Evolutionary conservation across 92 coral and sea anemone species (phyloP), one percentile per base, ranked within the genome.

Genomic region (Desmophyllum pertusum): DNA sequence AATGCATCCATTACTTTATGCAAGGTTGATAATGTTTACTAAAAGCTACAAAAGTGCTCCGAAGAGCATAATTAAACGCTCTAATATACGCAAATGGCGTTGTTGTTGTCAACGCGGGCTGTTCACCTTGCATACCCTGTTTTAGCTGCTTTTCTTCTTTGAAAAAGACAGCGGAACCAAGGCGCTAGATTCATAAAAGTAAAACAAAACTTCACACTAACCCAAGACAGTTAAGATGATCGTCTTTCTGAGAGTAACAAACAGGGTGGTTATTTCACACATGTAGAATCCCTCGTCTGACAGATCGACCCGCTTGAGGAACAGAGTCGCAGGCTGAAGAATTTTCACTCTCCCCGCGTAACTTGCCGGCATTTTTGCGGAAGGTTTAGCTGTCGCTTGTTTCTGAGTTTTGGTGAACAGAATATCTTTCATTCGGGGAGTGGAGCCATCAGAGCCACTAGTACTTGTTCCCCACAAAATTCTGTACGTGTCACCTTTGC

Each of bases 241-340:
- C 52, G 81, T 45, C 38, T 79, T 87, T 76, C 85, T 92, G 76
- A 76, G 81, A 0, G 86, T 88, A 3, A n/a, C 73, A 68, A 96
- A 86, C 10, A 50, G 33, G 14, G 82, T 80, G 39, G 88, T 75
- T 31, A 94, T 61, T 66, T 88, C 92, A 59, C 98, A 96, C 31
- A 89, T 75, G 83, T 96, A 96, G 70, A 33, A 81, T 18, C 98
- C 96, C 52, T 81, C 92, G 70, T 96, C 98, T 51, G 93, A 73
- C 10, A 87, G 86, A 72, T 81, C 86, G 14, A 87, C 98, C 29
- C 85, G 74, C 15, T 86, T 57, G 36, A 94, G 91, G 6, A 86
- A 85, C 13, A 94, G 90, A 14, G 92, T 84, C 4, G 95, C 91
- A 62, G 81, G 85, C 48, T 71, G 62, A 11, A 55, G 38, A 31